A percentile compares a stretch with the other conserved stretches of the same genome.
Evolutionary conservation across 1,140 invertebrate genomes (phyloP).

Genomic region (Drosophila malerkotliana): DNA sequence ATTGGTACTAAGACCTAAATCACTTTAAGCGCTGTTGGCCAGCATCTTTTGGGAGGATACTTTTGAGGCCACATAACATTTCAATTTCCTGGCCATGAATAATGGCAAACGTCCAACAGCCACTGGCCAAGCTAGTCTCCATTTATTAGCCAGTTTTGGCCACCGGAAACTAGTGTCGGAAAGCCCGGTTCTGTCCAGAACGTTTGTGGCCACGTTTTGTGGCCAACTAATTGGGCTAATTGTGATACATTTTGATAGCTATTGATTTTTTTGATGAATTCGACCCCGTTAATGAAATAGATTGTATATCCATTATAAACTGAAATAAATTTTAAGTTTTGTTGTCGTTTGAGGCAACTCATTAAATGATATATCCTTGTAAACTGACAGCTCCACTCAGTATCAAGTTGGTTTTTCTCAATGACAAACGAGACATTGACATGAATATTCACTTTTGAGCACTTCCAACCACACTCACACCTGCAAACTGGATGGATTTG

Average conservation of each 20-base stretch:
- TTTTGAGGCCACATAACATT: conserved; percentile 46
- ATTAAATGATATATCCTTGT: conserved; percentile 68
- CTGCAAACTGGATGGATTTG: conserved; percentile 11
- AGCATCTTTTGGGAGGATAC: conserved; percentile 25
- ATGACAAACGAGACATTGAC: conserved; percentile 55
- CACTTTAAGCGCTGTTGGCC: conserved; percentile 17
- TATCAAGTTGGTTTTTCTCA: conserved; percentile 2
- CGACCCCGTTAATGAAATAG: conserved; percentile 48
- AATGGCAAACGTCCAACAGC: conserved; percentile 51
- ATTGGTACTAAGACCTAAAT: conserved; percentile 24
- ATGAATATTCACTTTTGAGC: conserved; percentile 52
- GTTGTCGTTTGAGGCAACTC: conserved; percentile 9
- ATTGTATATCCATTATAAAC: not conserved
- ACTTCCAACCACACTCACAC: conserved; percentile 3
- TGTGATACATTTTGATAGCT: conserved; percentile 23
- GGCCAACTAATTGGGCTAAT: conserved; percentile 66
- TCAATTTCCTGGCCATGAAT: conserved; percentile 58
- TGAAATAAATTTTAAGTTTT: conserved; percentile 1
- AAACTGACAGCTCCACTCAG: conserved; percentile 40
- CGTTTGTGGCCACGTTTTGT: conserved; percentile 39
- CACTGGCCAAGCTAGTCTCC: conserved; percentile 10
- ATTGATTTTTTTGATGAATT: conserved; percentile 5
- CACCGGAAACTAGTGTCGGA: not conserved
- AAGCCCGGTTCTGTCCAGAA: not conserved
- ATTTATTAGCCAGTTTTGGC: conserved; percentile 10